Evolutionary conservation across 2,888 invertebrate species (phyloP).

Genomic region (Trissolcus japonicus): DNA sequence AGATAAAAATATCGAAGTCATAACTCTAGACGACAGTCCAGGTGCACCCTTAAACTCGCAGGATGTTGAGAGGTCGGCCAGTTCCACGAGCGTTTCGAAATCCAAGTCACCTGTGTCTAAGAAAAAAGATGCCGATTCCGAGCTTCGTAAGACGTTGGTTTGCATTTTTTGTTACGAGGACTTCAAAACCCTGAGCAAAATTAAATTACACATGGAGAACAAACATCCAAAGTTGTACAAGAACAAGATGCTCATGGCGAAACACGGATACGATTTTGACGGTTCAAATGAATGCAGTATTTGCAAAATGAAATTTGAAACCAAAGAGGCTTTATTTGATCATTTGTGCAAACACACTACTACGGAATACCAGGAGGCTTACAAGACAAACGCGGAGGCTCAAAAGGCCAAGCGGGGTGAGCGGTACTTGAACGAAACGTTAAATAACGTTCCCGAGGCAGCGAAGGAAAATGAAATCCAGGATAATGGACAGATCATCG

Average conservation of each 20-base stretch:
- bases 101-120: neutral
- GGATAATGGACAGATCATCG: too few relatives aligned
- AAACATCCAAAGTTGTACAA: neutral
- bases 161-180: constrained; percentile 34
- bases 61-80: neutral
- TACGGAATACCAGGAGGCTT: constrained; percentile 63
- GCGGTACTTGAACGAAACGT: neutral
- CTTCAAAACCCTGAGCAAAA: constrained; percentile 23
- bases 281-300: constrained; percentile 61
- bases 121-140: constrained; percentile 14
- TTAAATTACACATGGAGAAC: constrained; percentile 28
- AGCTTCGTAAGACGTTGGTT: neutral
- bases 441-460: too few relatives aligned
- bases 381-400: constrained; percentile 45
- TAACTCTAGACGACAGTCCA: too few relatives aligned
- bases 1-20: too few relatives aligned
- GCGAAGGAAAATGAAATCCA: too few relatives aligned
- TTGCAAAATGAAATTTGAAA: constrained; percentile 61
- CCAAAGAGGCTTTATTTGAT: constrained; percentile 60
- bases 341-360: constrained; percentile 67
- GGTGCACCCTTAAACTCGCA: neutral
- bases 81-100: neutral
- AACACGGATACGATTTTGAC: constrained; percentile 19
- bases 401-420: constrained; percentile 20
- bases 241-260: constrained; percentile 12